Percentiles rank a stretch among this genome's conserved stretches.
Conservation (phyloP, 2,797 vertebrate genomes). For the Tenualosa ilisha region DNA sequence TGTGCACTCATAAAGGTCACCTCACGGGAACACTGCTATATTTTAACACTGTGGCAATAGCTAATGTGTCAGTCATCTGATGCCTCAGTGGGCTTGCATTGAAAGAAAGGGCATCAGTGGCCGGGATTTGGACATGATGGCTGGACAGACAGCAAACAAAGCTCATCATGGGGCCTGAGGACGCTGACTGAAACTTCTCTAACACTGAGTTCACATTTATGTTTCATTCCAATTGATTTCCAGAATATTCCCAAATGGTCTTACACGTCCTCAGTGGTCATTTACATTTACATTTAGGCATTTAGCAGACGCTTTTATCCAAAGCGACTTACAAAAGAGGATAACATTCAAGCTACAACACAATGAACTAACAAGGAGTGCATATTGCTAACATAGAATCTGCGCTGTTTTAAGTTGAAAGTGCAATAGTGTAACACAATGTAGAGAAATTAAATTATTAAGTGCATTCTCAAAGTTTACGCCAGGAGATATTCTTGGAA, state of each 20-base stretch:
- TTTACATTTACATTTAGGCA: no score
- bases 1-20: conserved; percentile 68
- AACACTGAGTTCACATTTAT: background rate
- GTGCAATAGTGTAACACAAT: no score
- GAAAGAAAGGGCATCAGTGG: background rate
- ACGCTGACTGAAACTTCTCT: background rate
- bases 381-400: no score
- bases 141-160: background rate
- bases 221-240: background rate
- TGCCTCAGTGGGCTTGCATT: conserved; percentile 17
- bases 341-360: no score
- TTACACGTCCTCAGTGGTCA: background rate
- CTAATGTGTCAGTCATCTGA: conserved; percentile 38
- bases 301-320: no score
- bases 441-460: no score
- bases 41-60: conserved; percentile 58
- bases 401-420: no score
- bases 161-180: background rate
- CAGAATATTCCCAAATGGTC: background rate
- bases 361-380: no score
- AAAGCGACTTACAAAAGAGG: no score
- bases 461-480: no score
- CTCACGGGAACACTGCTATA: conserved; percentile 58
- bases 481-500: no score
- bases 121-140: background rate